Conservation (phyloP, 2,797 vertebrate genomes). For the Poeciliopsis paucimaculata region DNA sequence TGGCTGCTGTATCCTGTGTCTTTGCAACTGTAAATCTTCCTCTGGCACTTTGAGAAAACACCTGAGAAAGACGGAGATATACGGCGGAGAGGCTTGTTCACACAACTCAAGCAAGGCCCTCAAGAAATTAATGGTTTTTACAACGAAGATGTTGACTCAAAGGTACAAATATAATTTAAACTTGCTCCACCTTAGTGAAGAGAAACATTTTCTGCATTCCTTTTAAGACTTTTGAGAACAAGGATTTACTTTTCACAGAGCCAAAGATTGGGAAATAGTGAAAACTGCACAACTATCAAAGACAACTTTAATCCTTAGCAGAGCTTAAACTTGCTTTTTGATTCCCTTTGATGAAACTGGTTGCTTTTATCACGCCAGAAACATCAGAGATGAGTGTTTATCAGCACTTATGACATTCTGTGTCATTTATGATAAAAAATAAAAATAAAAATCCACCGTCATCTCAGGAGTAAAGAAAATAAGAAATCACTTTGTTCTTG, state of each 20-base stretch:
- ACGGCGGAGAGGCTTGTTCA: constrained; percentile 23
- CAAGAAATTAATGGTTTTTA: constrained; percentile 16
- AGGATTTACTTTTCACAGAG: neutral
- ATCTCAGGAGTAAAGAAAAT: constrained; percentile 14
- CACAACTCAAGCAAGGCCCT: neutral
- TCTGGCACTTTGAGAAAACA: constrained; percentile 56
- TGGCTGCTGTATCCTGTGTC: constrained; percentile 55
- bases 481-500: constrained; percentile 3
- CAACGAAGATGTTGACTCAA: neutral
- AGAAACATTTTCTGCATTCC: neutral
- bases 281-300: neutral
- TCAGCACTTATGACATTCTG: constrained; percentile 21
- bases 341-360: constrained; percentile 31
- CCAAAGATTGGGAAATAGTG: neutral
- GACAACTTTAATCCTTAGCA: constrained; percentile 22
- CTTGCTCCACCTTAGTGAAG: neutral
- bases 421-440: constrained; percentile 27
- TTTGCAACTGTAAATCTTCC: constrained; percentile 58
- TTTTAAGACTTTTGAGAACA: neutral
- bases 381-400: constrained; percentile 33
- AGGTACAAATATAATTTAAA: neutral
- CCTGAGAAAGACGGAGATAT: constrained; percentile 47
- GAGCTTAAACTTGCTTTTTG: constrained; percentile 2
- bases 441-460: constrained; percentile 14
- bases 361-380: constrained; percentile 21